A percentile compares a stretch with the other conserved stretches of the same genome.
Conservation (phyloP, 2,113 vertebrate genomes). For the Caranx melampygus region DNA sequence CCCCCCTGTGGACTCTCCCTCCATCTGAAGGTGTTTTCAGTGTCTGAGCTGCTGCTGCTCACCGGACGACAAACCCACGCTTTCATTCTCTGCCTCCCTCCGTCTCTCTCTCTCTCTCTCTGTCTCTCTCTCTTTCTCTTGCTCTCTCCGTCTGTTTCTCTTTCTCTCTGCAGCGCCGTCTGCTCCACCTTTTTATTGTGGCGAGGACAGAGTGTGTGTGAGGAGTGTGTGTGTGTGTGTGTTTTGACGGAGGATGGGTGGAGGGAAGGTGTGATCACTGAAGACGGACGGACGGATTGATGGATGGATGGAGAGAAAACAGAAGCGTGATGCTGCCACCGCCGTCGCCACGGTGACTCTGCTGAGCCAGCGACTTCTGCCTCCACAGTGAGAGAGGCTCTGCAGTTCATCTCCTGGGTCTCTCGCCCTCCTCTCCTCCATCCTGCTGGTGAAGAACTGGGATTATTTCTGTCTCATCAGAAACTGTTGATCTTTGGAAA, state of each 20-base stretch:
- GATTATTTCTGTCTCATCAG: not conserved
- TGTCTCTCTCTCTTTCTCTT: not conserved
- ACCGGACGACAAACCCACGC: slow-evolving; percentile 63
- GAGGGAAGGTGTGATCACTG: slow-evolving; percentile 42
- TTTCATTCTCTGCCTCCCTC: slow-evolving; percentile 52
- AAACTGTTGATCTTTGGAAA: not conserved
- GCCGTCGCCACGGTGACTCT: slow-evolving; percentile 73
- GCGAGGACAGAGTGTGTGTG: not conserved
- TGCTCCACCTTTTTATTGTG: slow-evolving; percentile 26
- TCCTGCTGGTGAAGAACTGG: not conserved
- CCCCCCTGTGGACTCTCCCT: slow-evolving; percentile 67
- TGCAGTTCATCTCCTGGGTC: not conserved
- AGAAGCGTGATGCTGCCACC: slow-evolving; percentile 62
- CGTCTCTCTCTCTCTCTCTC: not conserved
- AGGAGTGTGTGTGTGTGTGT: not conserved
- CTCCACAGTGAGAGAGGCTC: slow-evolving; percentile 24
- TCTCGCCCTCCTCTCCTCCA: slow-evolving; percentile 5
- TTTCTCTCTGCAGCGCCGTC: not conserved
- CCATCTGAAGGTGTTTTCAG: slow-evolving; percentile 80
- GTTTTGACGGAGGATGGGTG: slow-evolving; percentile 37
- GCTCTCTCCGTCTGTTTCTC: not conserved
- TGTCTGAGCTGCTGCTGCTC: slow-evolving; percentile 55
- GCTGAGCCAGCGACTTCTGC: slow-evolving; percentile 59
- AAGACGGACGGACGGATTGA: slow-evolving; percentile 47
- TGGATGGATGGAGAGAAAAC: slow-evolving; percentile 24